Evolutionary conservation across 2,797 vertebrate genomes (phyloP), one percentile per base, ranked within the genome.

Genomic region (Acomys russatus): DNA sequence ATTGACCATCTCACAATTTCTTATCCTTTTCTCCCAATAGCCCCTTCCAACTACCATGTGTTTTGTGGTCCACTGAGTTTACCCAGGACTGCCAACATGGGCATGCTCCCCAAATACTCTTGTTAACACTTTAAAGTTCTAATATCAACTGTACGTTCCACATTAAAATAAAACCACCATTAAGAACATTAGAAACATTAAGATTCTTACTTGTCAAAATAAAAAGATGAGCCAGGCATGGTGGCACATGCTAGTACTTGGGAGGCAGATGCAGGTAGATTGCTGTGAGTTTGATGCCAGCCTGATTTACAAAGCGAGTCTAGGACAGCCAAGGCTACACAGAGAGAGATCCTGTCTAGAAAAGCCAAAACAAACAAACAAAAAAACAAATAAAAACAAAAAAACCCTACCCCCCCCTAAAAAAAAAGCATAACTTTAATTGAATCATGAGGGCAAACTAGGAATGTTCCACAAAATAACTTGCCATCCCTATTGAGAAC

Each of bases 61-160:
- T 17, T n/a, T 79, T 87, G 33, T 56, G 84, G 49, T 30, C 15
- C 17, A 84, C 28, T 64, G 80, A 83, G 61, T 66, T 66, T 84
- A 33, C 3, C 4, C 61, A 84, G 61, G 28, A 66, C 82, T 49
- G 15, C 28, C 38, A 38, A 49, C 61, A 49, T 30, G 30, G 25
- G 44, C 17, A 91, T 68, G 80, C 30, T 96, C 92, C 86, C 88
- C 96, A 98, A 94, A 96, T 35, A 79, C 80, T 96, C 90, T 93
- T 96, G 94, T 66, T 95, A 83, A 94, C 76, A 94, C 84, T 33
- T 82, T 0, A 28, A 94, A 56, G 33, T 95, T 97, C 78, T 33
- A 96, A 94, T 54, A 76, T 92, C 63, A 83, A 86, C 92, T 94
- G 59, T 23, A 83, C 63, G 3, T 73, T 80, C 1, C 73, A 35